Base-by-base conservation (phyloP, 2,113 vertebrate genomes). In the Percopsis transmontana region DNA sequence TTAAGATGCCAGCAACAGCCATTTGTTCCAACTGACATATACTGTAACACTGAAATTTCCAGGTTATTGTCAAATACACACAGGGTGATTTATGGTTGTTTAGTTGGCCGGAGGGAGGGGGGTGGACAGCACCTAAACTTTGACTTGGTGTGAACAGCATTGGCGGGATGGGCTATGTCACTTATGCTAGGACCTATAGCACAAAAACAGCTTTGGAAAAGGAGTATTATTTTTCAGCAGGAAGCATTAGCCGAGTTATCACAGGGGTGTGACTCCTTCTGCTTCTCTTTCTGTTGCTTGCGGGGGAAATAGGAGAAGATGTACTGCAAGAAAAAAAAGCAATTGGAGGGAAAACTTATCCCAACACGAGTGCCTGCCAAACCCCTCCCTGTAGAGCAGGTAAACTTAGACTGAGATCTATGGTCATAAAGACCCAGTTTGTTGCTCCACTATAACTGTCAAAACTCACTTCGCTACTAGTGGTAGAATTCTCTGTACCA, bases 161-260 rank as follows among this genome's bases (percentile, higher is more conserved):
- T 44, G 12, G 15, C 8, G 12, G 48, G 18, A 18, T 20, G 48
- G 48, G 42, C 1, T 33, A 1, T 33, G 16, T 19, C 14, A 53
- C 27, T 14, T 41, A 20, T 14, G 15, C 23, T 11, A 11, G 4
- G 52, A 61, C 64, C 51, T 62, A 33, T 33, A 33, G 45, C 15
- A 57, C 33, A 53, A 60, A 72, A 66, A 45, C 55, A 20, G 58
- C 48, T 11, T 18, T 21, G 23, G 21, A 67, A 14, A 61, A 57
- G 21, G 11, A 27, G 66, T 73, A 65, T 83, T 71, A 58, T 58
- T 62, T 83, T 81, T 58, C 78, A 80, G 65, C 33, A 33, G 65
- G 52, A 68, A 53, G 52, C 18, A 57, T 53, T 42, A 53, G 58
- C 53, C 44, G 52, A 75, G 68, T 77, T 73, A 75, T 54, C 18